Percentiles rank a stretch among this genome's conserved stretches.
Evolutionary conservation across 2,888 invertebrate genomes (phyloP).

Genomic region (Eupithecia vulgata): DNA sequence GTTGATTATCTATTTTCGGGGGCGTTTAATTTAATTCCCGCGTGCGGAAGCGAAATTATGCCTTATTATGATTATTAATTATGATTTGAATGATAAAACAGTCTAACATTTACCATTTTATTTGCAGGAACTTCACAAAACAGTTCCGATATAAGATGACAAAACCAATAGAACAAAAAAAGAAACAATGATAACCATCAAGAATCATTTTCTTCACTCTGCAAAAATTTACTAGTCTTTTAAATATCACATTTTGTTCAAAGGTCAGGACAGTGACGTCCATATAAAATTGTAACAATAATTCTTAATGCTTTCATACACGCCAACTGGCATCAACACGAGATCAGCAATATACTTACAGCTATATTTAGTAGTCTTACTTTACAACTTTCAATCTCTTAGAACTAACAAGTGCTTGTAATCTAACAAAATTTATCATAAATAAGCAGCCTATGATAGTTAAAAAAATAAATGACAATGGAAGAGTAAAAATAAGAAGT

Average conservation of each 20-base stretch:
- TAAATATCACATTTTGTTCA: constrained; percentile 82
- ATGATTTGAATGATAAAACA: constrained; percentile 43
- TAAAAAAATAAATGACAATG: constrained; percentile 59
- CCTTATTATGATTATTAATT: neutral
- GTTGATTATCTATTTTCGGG: too few species aligned
- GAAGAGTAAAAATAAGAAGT: constrained; percentile 60
- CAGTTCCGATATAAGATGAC: constrained; percentile 79
- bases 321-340: constrained; percentile 76
- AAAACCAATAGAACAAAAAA: constrained; percentile 68
- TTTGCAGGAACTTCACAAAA: constrained; percentile 82
- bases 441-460: constrained; percentile 75
- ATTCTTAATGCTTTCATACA: constrained; percentile 83
- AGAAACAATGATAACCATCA: constrained; percentile 79
- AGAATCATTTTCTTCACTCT: constrained; percentile 78
- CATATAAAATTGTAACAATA: constrained; percentile 80
- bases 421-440: constrained; percentile 76
- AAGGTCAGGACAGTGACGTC: constrained; percentile 81
- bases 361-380: constrained; percentile 73
- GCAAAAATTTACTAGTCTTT: constrained; percentile 79
- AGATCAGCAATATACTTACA: constrained; percentile 80
- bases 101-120: constrained; percentile 59
- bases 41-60: too few species aligned
- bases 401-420: constrained; percentile 68
- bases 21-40: too few species aligned
- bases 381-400: constrained; percentile 75